These are phyloP conservation scores for Diadumene lineata DNA, from an alignment of 92 coral and sea anemone species.

Conservation along the genomic window DNA sequence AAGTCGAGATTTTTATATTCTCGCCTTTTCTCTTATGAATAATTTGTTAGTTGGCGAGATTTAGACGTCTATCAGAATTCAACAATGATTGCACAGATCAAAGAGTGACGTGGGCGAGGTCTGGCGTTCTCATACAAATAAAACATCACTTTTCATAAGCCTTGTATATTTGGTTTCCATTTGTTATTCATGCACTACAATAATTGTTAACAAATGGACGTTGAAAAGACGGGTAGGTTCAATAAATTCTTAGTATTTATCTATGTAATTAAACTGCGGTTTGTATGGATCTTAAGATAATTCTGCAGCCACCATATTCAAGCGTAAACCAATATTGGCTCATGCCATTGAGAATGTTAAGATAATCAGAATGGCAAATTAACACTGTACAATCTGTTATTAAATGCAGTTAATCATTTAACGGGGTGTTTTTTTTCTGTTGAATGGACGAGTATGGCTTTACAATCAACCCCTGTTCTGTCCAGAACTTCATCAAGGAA, in stretches of 20 bases:
- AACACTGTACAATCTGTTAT: background rate
- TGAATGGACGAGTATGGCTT: background rate
- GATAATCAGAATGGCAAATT: background rate
- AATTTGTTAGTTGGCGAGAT: conserved; percentile 7
- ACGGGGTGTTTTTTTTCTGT: background rate
- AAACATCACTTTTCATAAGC: background rate
- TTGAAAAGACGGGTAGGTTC: background rate
- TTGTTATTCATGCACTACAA: background rate
- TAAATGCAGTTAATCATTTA: background rate
- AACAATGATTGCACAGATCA: background rate
- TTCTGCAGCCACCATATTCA: background rate
- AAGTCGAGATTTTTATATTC: conserved; percentile 5
- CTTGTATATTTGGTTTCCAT: background rate
- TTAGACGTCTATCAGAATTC: background rate
- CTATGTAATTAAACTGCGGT: conserved; percentile 3
- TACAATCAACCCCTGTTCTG: background rate
- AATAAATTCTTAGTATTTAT: background rate
- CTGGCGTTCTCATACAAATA: background rate
- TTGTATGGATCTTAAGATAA: background rate
- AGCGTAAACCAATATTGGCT: background rate
- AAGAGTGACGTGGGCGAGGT: conserved; percentile 47
- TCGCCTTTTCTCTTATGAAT: background rate
- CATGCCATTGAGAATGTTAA: background rate
- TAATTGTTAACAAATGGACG: background rate
- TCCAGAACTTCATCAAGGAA: background rate